Evolutionary conservation across 1,140 invertebrate species (phyloP), one percentile per base, ranked within the genome.

Genomic region (Diabrotica virgifera): DNA sequence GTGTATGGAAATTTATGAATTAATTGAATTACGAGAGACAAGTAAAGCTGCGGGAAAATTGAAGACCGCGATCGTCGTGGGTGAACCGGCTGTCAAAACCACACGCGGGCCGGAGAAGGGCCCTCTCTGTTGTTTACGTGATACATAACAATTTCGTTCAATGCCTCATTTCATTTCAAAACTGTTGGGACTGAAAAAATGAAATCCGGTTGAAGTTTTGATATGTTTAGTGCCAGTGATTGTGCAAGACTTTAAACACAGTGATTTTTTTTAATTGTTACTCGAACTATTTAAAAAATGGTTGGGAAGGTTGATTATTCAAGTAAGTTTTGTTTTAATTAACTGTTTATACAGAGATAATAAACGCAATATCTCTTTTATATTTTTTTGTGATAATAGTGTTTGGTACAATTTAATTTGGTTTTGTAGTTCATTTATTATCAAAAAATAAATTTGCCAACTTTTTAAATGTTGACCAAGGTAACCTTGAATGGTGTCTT

Each of bases 291-390:
- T 24, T 24, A 1, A 36, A 51, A 24, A 51, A 60, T 60, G 59
- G 59, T 60, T 60, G 59, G 59, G 24, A 60, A 52, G 12, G 59
- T 52, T 9, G 59, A 60, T 24, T 60, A 60, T 51, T 60, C 59
- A 11, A 60, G 59, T 60, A 52, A 51, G 59, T 60, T 24, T 24
- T n/a, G n/a, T n/a, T n/a, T n/a, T n/a, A n/a, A n/a, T n/a, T n/a
- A n/a, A n/a, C n/a, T n/a, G n/a, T n/a, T n/a, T n/a, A n/a, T n/a
- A n/a, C n/a, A n/a, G n/a, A n/a, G n/a, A n/a, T n/a, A n/a, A n/a
- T n/a, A n/a, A n/a, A n/a, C n/a, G n/a, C n/a, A n/a, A n/a, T n/a
- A n/a, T n/a, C n/a, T n/a, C n/a, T n/a, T n/a, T n/a, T n/a, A n/a
- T n/a, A n/a, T n/a, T n/a, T n/a, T n/a, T 24, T 24, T 24, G 4